phyloP scores from a whole-genome alignment of 2,888 invertebrate species.

The Andrena fulva region DNA sequence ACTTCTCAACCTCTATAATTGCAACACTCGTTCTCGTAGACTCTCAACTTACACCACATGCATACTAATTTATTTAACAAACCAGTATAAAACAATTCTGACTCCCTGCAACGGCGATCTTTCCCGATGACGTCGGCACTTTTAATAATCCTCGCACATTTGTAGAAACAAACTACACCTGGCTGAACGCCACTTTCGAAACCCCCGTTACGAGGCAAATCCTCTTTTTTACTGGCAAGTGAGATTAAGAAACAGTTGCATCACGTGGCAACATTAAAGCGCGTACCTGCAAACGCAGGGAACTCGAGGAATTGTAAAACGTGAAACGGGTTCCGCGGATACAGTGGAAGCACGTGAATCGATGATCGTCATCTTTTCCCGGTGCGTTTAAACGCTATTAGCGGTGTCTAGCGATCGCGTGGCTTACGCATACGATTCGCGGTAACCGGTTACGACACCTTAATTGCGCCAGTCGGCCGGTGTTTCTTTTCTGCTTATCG shows the following conservation, averaged over 20 bases:
- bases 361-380: constrained; percentile 6
- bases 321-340: background rate
- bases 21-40: too few relatives aligned
- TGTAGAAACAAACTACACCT: background rate
- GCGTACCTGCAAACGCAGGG: background rate
- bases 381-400: background rate
- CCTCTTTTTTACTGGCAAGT: background rate
- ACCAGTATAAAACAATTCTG: too few relatives aligned
- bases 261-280: background rate
- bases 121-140: too few relatives aligned
- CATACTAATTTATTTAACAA: too few relatives aligned
- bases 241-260: background rate
- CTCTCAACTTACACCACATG: too few relatives aligned
- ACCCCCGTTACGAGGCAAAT: background rate
- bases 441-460: constrained; percentile 27
- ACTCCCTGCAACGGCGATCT: too few relatives aligned
- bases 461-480: constrained; percentile 31
- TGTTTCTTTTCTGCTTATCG: constrained; percentile 7
- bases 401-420: background rate
- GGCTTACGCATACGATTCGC: constrained; percentile 1
- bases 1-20: too few relatives aligned
- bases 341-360: background rate
- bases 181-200: background rate
- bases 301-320: background rate
- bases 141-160: too few relatives aligned